Evolutionary conservation across 2,888 invertebrate species (phyloP), one percentile per base, ranked within the genome.

Genomic region (Heliconius charithonia): DNA sequence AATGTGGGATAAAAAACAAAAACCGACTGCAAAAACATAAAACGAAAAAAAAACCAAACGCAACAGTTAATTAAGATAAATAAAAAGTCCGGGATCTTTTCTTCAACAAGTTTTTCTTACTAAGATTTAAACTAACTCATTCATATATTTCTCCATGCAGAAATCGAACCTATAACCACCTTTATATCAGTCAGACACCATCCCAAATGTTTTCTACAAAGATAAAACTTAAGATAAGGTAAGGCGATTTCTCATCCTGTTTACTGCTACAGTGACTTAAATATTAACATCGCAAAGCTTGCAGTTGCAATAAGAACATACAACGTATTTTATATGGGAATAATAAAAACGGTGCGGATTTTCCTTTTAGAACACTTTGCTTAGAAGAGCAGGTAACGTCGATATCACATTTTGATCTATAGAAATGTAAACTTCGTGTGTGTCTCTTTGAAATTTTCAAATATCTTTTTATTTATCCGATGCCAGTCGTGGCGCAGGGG

Each of bases 251-350:
- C n/a, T 41, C 12, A 67, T 22, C 67, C n/a, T 22, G 19, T 67
- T 67, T 19, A 67, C 37, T 41, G n/a, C 67, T 37, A 41, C 37
- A 41, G 37, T 67, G 67, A 67, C 22, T 67, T 12, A 67, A 67
- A 67, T 67, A 67, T 67, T 67, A 67, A 67, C 67, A 41, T 41
- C 25, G 67, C 37, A 67, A n/a, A 67, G 67, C 37, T 67, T 67
- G 37, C 67, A 71, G 71, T 56, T 56, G 71, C 71, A 29, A 27
- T 51, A 41, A 6, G 70, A n/a, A 27, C 22, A 22, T 29, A 56
- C 29, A 29, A 56, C 29, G 29, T 32, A 32, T 71, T 71, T 71
- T 56, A 71, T 56, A 71, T 32, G 29, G 13, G 71, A 71, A 71
- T 71, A 71, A 71, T 71, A 32, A 71, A 71, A 71, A 51, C 6